Base-by-base conservation (phyloP, 37 sponge, comb jelly and placozoan genomes). In the Sycon ciliatum region DNA sequence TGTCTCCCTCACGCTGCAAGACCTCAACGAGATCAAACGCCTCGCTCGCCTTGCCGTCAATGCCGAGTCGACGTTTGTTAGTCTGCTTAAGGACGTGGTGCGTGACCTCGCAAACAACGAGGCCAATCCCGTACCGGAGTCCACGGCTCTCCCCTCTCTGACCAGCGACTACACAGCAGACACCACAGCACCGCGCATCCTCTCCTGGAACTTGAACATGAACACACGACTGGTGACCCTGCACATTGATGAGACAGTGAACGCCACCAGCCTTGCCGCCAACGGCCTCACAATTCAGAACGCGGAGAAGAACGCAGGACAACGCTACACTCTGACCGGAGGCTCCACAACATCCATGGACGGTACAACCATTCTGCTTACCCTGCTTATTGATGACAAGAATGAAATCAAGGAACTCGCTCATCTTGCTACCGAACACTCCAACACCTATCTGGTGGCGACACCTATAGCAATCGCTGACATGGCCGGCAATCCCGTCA, bases 101-200 rank as follows among this genome's bases (percentile, higher is more conserved):
- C 68, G 82, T 39, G 93, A 92, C 62, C 53, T 87, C 3, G 87
- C 88, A 68, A 85, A 67, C 24, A 92, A 92, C 72, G 85, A 87
- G 72, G 93, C 84, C 18, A 64, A 83, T 32, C 73, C 81, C 11
- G 52, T 38, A 9, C n/a, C 70, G 16, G 40, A 38, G 32, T 46
- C 20, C 29, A 3, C 57, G 26, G 77, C 80, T 30, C 38, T 66
- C 9, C 83, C 78, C 3, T n/a, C 13, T 36, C 79, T 73, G 20
- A 63, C 76, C 23, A 69, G 57, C 24, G 26, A 7, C 11, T 87
- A 75, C 53, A 81, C 39, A 16, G 64, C 71, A 32, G 93, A 92
- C 49, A 79, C 67, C 9, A 87, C 77, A 23, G 57, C 76, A 36
- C 85, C 93, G 3, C 3, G 18, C 24, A 73, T 92, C 18, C 5